Conservation (phyloP, 2,888 invertebrate species). For the Encarsia formosa region DNA sequence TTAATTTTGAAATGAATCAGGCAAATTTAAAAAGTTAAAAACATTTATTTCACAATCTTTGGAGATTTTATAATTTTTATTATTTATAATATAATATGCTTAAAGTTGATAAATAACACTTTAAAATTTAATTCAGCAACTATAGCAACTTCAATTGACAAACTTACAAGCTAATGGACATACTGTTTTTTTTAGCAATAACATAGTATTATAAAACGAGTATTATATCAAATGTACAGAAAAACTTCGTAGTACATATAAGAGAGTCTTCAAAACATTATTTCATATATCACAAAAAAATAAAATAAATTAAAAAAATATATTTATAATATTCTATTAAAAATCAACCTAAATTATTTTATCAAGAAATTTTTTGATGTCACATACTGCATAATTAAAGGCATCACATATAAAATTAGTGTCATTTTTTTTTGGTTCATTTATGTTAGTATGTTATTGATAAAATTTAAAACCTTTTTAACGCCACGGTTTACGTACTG, state of each 20-base stretch:
- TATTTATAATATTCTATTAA: conserved; percentile 8
- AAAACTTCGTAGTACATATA: neutral
- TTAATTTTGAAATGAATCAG: neutral
- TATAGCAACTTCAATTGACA: conserved; percentile 17
- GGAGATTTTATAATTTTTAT: conserved; percentile 7
- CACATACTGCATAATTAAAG: too few species aligned
- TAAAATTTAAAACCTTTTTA: conserved; percentile 29
- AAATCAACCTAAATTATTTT: conserved; percentile 12
- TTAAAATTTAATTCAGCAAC: too few species aligned
- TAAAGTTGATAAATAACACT: too few species aligned
- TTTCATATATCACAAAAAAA: conserved; percentile 21
- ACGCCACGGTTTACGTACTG: conserved; percentile 49
- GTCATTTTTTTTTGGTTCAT: conserved; percentile 18
- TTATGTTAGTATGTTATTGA: conserved; percentile 1
- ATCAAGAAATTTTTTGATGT: too few species aligned
- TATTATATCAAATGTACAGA: conserved; percentile 6
- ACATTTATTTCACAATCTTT: conserved; percentile 19
- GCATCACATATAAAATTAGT: conserved; percentile 20
- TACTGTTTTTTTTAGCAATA: too few species aligned
- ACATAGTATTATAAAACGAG: neutral
- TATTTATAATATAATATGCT: too few species aligned
- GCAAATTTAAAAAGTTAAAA: conserved; percentile 15
- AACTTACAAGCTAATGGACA: conserved; percentile 2
- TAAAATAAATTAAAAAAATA: conserved; percentile 12
- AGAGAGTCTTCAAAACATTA: neutral